A percentile compares a stretch with the other conserved stretches of the same genome.
phyloP scores from a whole-genome alignment of 2,888 invertebrate genomes.

The Agrochola circellaris region DNA sequence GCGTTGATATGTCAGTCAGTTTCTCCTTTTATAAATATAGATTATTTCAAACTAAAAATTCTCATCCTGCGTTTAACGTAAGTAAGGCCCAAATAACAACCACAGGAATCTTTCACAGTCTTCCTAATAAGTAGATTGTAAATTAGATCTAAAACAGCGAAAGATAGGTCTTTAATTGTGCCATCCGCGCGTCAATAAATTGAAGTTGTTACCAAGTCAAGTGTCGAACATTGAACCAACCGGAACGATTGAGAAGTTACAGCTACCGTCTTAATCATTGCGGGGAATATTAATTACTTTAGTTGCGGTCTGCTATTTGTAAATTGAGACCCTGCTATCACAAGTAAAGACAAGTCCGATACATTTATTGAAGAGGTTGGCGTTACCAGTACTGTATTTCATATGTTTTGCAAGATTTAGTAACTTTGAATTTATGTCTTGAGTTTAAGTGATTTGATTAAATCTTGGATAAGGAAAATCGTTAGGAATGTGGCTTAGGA shows the following conservation, averaged over 20 bases:
- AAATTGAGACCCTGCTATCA: conserved; percentile 39
- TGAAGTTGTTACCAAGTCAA: conserved; percentile 61
- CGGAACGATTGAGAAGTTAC: conserved; percentile 73
- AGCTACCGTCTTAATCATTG: conserved; percentile 71
- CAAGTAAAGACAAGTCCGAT: conserved; percentile 19
- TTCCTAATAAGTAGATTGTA: conserved; percentile 7
- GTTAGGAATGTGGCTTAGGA: neutral
- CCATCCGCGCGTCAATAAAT: conserved; percentile 47
- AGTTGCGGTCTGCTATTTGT: conserved; percentile 57
- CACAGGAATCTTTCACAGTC: neutral
- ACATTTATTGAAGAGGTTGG: conserved; percentile 2
- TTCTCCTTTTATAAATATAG: too few relatives aligned
- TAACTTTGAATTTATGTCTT: neutral
- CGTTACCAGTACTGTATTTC: neutral
- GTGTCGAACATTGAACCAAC: conserved; percentile 67
- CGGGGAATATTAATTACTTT: conserved; percentile 77
- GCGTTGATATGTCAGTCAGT: too few relatives aligned
- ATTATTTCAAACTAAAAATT: neutral
- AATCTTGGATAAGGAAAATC: conserved; percentile 4
- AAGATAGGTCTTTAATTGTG: conserved; percentile 28
- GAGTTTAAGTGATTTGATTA: conserved; percentile 3
- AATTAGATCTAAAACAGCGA: conserved; percentile 18
- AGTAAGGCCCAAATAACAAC: neutral
- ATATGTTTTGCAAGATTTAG: conserved; percentile 11
- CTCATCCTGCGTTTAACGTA: neutral